Evolutionary conservation across 2,888 invertebrate species (phyloP), one percentile per base, ranked within the genome.

Genomic region (Unio delphinus): DNA sequence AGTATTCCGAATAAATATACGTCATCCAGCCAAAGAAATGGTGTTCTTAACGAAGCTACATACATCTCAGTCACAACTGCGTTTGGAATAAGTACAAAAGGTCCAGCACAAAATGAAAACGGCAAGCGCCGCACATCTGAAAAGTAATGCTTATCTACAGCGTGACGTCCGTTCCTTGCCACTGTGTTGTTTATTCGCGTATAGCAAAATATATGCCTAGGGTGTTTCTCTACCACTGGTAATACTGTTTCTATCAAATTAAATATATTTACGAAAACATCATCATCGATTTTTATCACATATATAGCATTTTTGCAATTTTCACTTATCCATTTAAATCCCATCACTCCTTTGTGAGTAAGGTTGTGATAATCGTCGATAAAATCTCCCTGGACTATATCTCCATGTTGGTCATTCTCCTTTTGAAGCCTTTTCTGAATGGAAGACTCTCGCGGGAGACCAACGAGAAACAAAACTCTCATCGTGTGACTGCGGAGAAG

Each of bases 311-410:
- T 72, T 8, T 58, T 60, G 65, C 84, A 84, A 69, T 79, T 74
- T 61, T 79, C 72, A 34, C 72, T 75, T 23, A 81, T 68, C 84
- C 84, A 83, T 11, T 79, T 64, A 63, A 77, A 80, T 7, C 72
- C 78, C 11, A 80, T 73, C 4, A 84, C 74, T 15, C 82, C 83
- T 68, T 84, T 84, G 59, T 76, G 73, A 11, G 83, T 84, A 54
- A 83, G 68, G 65, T 84, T 83, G 55, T 66, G 74, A 68, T 82
- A 83, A 3, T 77, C 69, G 61, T 84, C 84, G n/a, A 64, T 55
- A 68, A 83, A 84, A 30, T 80, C 56, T 0, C 82, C 83, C 61
- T 84, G 83, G 23, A 84, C 75, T n/a, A 83, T 76, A 65, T 84
- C 84, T 1, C 73, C 68, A 62, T 79, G 75, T 4, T 75, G 67